Evolutionary conservation across 2,888 invertebrate species (phyloP).

Genomic region (Drosophila antonietae): DNA sequence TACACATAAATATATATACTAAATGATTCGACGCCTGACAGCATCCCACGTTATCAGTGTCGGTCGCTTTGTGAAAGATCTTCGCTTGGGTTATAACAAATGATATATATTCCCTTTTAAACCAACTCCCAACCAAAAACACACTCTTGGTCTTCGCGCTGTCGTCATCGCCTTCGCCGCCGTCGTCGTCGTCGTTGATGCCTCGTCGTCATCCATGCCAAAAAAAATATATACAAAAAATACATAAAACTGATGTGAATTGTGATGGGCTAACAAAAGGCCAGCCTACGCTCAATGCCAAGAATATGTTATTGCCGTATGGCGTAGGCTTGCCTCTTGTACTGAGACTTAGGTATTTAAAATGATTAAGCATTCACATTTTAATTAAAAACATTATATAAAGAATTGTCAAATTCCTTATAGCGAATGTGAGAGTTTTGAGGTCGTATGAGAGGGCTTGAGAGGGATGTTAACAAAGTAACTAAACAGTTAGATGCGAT

Average conservation of each 20-base stretch:
- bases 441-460: constrained; percentile 49
- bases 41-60: constrained; percentile 58
- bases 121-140: constrained; percentile 13
- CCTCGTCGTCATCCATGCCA: constrained; percentile 50
- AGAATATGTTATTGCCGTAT: constrained; percentile 23
- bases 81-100: constrained; percentile 48
- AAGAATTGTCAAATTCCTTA: constrained; percentile 82
- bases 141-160: constrained; percentile 38
- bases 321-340: constrained; percentile 60
- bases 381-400: constrained; percentile 72
- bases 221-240: constrained; percentile 8
- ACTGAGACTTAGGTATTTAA: constrained; percentile 73
- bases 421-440: constrained; percentile 70
- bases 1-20: not conserved
- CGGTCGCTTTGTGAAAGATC: constrained; percentile 46
- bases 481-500: constrained; percentile 63
- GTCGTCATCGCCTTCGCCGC: constrained; percentile 40
- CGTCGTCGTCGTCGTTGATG: constrained; percentile 48
- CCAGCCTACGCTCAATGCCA: constrained; percentile 55
- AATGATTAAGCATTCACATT: constrained; percentile 65
- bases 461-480: constrained; percentile 39
- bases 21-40: constrained; percentile 49
- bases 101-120: constrained; percentile 33
- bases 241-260: constrained; percentile 61
- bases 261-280: constrained; percentile 63